phyloP scores from a whole-genome alignment of 53 echinoderm and acorn worm species.

The Actinopyga echinites region DNA sequence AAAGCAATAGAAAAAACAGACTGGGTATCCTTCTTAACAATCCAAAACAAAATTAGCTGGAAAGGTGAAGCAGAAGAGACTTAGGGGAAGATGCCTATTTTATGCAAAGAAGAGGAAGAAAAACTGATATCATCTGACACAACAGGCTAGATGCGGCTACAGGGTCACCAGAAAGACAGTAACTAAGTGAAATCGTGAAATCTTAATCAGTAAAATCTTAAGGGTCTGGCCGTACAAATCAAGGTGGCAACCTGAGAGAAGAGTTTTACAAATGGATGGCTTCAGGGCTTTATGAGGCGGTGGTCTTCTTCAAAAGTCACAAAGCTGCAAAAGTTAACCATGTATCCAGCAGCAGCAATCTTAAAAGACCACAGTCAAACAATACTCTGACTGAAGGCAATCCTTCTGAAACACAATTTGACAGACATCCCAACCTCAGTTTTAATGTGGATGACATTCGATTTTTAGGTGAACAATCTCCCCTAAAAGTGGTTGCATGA shows the following conservation, averaged over 20 bases:
- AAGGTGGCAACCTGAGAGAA: neutral
- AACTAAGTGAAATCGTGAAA: no score
- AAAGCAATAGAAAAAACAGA: neutral
- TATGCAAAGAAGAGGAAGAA: neutral
- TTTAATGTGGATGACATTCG: neutral
- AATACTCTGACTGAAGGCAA: constrained; percentile 9
- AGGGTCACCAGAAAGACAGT: neutral
- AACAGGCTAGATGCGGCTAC: neutral
- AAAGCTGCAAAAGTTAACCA: neutral
- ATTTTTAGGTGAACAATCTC: neutral
- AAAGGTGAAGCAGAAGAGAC: neutral
- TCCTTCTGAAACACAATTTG: neutral
- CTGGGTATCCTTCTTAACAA: neutral
- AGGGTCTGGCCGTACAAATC: neutral
- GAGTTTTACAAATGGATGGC: constrained; percentile 15
- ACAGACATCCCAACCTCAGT: constrained; percentile 15
- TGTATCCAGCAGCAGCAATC: constrained; percentile 5
- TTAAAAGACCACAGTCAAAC: neutral
- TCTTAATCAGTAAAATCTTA: neutral
- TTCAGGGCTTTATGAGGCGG: neutral
- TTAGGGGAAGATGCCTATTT: neutral
- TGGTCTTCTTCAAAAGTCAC: constrained; percentile 25
- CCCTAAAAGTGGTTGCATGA: neutral
- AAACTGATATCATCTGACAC: neutral
- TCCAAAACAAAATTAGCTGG: neutral